Base-by-base conservation (phyloP, 2,888 invertebrate species). In the Lucinisca nassula region DNA sequence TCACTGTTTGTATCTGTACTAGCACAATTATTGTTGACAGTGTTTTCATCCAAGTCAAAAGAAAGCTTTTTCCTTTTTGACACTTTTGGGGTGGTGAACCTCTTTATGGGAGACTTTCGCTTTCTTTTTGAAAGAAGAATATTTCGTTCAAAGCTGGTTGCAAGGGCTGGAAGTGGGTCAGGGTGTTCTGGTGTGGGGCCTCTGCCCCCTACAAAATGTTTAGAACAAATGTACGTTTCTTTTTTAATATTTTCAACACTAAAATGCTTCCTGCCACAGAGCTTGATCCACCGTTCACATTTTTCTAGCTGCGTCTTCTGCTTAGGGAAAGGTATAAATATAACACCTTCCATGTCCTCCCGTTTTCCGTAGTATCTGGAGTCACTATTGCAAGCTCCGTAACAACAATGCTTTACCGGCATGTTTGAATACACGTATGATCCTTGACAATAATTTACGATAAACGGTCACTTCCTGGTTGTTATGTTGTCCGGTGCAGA, bases 191-290 rank as follows among this genome's bases (percentile, higher is more conserved):
- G 24, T 38, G 76, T 80, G 27, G 73, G 78, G 35, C 85, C 78
- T 10, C 77, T 76, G 27, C 73, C 78, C 32, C 77, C 81, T 27
- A 72, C 61, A 49, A 85, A 85, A 58, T 85, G 80, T 58, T 79
- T 80, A 21, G 45, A 73, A 40, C 85, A 85, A 49, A 85, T 85
- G 24, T 81, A 85, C 4, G 77, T 82, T 55, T 80, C 77, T 45
- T 76, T 82, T 24, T 21, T 84, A 4, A 84, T 55, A 6, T 75
- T 58, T 3, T 79, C 73, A 0, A 83, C 37, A 10, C 67, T 61
- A 32, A 51, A 38, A 51, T 30, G 30, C 12, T 51, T 55, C 10
- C 81, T 21, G 2, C 81, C 81, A 58, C 81, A 81, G 2, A 81
- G 32, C 27, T 32, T n/a, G 0, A 81, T 32, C 81, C 81, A 81